These are phyloP conservation scores for Spodoptera exigua DNA, from an alignment of 2,888 invertebrate genomes.

Conservation along the genomic window DNA sequence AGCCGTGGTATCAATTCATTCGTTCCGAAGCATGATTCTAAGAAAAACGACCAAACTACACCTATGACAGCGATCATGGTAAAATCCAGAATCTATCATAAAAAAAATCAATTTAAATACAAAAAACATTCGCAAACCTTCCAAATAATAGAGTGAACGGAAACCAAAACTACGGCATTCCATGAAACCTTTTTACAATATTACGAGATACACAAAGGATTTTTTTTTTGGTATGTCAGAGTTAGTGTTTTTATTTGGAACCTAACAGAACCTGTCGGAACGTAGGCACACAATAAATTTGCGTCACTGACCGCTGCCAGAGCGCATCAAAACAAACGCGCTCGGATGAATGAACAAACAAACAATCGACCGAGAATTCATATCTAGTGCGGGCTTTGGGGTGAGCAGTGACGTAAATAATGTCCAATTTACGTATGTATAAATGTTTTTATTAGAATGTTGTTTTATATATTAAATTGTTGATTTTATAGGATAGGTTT, in stretches of 20 bases:
- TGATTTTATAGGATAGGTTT: too few species aligned
- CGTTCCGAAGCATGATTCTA: too few species aligned
- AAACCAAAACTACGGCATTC: background rate
- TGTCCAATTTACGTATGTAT: too few species aligned
- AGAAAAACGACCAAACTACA: too few species aligned
- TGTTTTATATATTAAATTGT: too few species aligned
- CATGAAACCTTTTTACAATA: background rate
- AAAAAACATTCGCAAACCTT: too few species aligned
- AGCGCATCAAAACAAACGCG: constrained; percentile 43
- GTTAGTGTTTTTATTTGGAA: constrained; percentile 28
- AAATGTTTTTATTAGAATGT: too few species aligned
- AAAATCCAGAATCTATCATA: too few species aligned
- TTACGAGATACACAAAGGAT: constrained; percentile 6
- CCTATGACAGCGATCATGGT: too few species aligned
- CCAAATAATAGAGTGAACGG: background rate
- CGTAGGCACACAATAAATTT: constrained; percentile 37
- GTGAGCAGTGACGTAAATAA: background rate
- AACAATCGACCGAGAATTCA: constrained; percentile 7
- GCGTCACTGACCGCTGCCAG: constrained; percentile 21
- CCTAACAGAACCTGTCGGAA: constrained; percentile 37
- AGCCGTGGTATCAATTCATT: too few species aligned
- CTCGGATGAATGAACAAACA: constrained; percentile 30
- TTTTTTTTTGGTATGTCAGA: constrained; percentile 3
- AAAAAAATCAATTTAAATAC: too few species aligned
- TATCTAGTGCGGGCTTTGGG: too few species aligned